Evolutionary conservation across 2,888 invertebrate species (phyloP).

Genomic region (Lamproptera curius): DNA sequence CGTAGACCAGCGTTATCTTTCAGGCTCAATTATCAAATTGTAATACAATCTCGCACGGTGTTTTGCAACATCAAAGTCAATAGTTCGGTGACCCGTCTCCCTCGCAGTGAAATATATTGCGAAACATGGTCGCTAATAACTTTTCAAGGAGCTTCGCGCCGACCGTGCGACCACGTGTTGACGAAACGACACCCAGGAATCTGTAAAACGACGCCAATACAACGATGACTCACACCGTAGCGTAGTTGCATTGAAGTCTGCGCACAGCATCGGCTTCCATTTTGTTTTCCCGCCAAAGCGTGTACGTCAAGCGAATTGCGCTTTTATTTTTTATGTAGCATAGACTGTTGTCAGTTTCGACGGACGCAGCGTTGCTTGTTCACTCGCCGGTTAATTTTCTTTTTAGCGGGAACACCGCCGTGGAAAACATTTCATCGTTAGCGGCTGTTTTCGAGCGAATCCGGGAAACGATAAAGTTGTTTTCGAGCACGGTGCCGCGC

Average conservation of each 20-base stretch:
- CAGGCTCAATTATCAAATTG: too few species aligned
- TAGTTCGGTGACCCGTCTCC: not conserved
- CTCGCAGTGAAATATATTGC: constrained; percentile 27
- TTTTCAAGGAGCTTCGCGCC: constrained; percentile 28
- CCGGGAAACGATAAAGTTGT: constrained; percentile 20
- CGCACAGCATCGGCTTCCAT: constrained; percentile 9
- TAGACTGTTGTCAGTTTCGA: not conserved
- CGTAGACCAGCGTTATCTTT: too few species aligned
- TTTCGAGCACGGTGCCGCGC: constrained; percentile 25
- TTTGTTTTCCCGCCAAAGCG: constrained; percentile 6
- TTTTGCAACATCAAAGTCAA: not conserved
- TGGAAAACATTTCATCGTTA: constrained; percentile 19
- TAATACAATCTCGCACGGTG: too few species aligned
- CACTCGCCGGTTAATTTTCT: constrained; percentile 11
- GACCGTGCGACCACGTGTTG: constrained; percentile 31
- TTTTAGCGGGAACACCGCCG: constrained; percentile 5
- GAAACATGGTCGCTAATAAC: constrained; percentile 26
- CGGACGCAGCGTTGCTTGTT: not conserved
- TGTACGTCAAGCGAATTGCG: constrained; percentile 4
- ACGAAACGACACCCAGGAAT: constrained; percentile 32
- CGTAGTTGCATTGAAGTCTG: constrained; percentile 21
- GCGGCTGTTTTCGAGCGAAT: constrained; percentile 12
- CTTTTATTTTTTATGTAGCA: not conserved
- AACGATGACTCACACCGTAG: constrained; percentile 27
- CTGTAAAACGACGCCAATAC: constrained; percentile 28